phyloP scores from a whole-genome alignment of 1,140 invertebrate genomes.

The Tetramorium alpestre region DNA sequence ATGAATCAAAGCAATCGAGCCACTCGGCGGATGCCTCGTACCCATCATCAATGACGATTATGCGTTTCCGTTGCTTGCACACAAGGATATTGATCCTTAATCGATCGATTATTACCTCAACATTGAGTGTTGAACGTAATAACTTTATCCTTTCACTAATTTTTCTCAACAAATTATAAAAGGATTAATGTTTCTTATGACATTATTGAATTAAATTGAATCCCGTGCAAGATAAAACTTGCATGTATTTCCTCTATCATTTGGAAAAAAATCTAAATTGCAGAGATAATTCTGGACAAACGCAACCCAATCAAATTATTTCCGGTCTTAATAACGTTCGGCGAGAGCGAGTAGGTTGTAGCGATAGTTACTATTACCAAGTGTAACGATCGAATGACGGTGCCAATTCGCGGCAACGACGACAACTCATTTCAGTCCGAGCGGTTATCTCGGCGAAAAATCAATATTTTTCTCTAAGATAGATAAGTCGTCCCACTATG shows the following conservation, averaged over 20 bases:
- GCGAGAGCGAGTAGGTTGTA: background rate
- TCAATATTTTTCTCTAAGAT: conserved; percentile 63
- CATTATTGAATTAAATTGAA: conserved; percentile 20
- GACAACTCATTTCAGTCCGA: conserved; percentile 63
- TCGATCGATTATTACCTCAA: conserved; percentile 20
- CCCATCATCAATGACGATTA: conserved; percentile 50
- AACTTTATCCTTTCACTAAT: background rate
- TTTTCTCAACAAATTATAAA: background rate
- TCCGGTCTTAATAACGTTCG: conserved; percentile 37
- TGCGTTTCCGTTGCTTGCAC: conserved; percentile 35
- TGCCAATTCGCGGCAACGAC: conserved; percentile 52
- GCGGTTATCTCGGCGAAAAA: conserved; percentile 50
- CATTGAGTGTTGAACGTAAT: background rate
- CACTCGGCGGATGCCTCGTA: conserved; percentile 26
- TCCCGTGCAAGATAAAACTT: background rate
- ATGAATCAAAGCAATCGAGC: conserved; percentile 56
- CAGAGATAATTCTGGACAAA: conserved; percentile 24
- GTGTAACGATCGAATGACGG: conserved; percentile 44
- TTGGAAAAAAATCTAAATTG: conserved; percentile 10
- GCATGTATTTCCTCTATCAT: background rate
- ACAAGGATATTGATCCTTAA: conserved; percentile 34
- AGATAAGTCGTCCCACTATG: conserved; percentile 6
- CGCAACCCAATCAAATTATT: conserved; percentile 26
- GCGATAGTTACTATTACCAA: conserved; percentile 46
- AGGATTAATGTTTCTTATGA: background rate